Base-by-base conservation (phyloP, 2,113 vertebrate species). In the Xiphias gladius region DNA sequence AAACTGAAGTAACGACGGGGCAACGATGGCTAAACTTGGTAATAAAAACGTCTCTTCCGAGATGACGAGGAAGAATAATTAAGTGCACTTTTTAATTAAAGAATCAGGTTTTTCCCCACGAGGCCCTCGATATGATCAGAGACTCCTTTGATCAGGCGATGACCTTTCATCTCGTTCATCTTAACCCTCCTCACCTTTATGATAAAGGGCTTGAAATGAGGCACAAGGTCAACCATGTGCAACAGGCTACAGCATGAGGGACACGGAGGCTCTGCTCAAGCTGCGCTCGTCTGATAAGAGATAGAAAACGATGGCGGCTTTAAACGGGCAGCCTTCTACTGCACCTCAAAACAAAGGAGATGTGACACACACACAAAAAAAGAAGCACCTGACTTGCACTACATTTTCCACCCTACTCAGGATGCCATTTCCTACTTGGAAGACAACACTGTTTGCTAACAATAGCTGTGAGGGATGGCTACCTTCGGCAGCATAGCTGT, bases 51-150 rank as follows among this genome's bases (percentile, higher is more conserved):
- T 63, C 39, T 80, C 66, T 71, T 50, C 57, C 43, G 69, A 61
- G 57, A 73, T 52, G 50, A 83, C 39, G 75, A 54, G 22, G 28
- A 71, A 70, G 70, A 89, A 65, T 39, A 75, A 80, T 82, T 69
- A 85, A 66, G 76, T 68, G 58, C 77, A 76, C n/a, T n/a, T n/a
- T n/a, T 86, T 79, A 74, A 91, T 89, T 82, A 89, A 87, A 89
- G 68, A 77, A 63, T 54, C 62, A 64, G 50, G 82, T 85, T 87
- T 66, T 69, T 66, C 69, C 59, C 58, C 30, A 67, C 48, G 73
- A 84, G 67, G 78, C 72, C 66, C 59, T n/a, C 37, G 55, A 82
- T 87, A 69, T 83, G 82, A 92, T 92, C 84, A 82, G 83, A 76
- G 71, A 58, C 78, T 76, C 30, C 81, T 88, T 87, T 91, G 87